Percentiles rank a stretch among this genome's conserved stretches.
These are phyloP conservation scores for Scophthalmus maximus DNA, from an alignment of 2,113 vertebrate genomes.

Conservation along the genomic window DNA sequence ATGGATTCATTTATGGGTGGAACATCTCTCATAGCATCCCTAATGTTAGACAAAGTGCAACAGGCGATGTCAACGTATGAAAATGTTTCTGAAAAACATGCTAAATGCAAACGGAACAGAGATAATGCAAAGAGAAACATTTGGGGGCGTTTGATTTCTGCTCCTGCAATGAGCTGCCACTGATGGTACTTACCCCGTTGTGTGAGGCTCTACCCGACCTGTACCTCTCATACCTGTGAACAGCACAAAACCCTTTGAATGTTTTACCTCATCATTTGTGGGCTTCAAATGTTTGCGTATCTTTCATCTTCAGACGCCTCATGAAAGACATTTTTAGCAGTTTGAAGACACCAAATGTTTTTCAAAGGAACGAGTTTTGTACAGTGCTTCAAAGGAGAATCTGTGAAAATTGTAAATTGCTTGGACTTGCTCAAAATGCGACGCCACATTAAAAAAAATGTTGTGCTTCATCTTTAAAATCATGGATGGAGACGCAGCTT, in stretches of 20 bases:
- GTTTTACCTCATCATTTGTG: conserved; percentile 19
- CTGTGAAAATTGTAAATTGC: too few species aligned
- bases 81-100: conserved; percentile 23
- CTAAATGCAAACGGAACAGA: conserved; percentile 5
- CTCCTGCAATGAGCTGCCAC: not conserved
- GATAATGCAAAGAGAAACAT: not conserved
- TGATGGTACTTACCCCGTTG: conserved; percentile 89
- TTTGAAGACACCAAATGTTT: conserved; percentile 2
- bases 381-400: not conserved
- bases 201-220: conserved; percentile 87
- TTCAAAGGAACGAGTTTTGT: conserved; percentile 1
- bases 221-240: conserved; percentile 92
- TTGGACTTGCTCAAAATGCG: not conserved
- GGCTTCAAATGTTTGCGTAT: conserved; percentile 20
- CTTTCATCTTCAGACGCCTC: conserved; percentile 21
- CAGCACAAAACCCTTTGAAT: conserved; percentile 23
- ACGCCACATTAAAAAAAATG: too few species aligned
- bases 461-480: not conserved
- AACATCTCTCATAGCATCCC: not conserved
- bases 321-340: conserved; percentile 20
- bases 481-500: not conserved
- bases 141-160: not conserved
- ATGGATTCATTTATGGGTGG: not conserved
- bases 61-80: not conserved
- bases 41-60: not conserved